Percentiles rank a stretch among this genome's conserved stretches.
These are phyloP conservation scores for Calycopis cecrops DNA, from an alignment of 1,140 invertebrate species.

Conservation along the genomic window DNA sequence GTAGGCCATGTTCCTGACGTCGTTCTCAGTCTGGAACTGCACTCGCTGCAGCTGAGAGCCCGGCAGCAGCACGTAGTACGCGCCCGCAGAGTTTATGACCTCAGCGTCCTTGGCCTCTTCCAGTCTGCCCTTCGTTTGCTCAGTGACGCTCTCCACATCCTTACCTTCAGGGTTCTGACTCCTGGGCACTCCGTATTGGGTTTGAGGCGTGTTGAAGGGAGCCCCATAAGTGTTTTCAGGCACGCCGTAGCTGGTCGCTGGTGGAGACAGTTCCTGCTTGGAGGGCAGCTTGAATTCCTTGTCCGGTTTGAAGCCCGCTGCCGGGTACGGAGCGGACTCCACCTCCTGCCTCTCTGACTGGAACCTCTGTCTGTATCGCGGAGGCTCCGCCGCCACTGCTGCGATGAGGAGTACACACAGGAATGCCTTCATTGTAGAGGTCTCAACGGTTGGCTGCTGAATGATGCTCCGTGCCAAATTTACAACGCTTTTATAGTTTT, in stretches of 20 bases:
- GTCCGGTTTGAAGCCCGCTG: constrained; percentile 56
- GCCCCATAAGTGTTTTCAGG: constrained; percentile 62
- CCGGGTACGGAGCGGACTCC: constrained; percentile 51
- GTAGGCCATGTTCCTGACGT: constrained; percentile 62
- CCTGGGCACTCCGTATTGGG: constrained; percentile 44
- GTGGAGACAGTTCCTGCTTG: constrained; percentile 44
- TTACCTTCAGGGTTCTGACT: constrained; percentile 20
- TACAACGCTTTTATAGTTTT: constrained; percentile 54
- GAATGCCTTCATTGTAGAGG: constrained; percentile 53
- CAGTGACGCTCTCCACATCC: constrained; percentile 30
- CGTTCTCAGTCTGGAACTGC: constrained; percentile 60
- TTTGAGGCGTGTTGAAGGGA: constrained; percentile 49
- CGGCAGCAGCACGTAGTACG: constrained; percentile 59
- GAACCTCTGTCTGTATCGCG: constrained; percentile 36
- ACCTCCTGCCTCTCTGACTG: constrained; percentile 44
- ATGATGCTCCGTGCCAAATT: constrained; percentile 47
- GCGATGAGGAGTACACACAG: constrained; percentile 46
- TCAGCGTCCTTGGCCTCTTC: constrained; percentile 46
- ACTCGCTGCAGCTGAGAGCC: constrained; percentile 55
- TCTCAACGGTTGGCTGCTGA: constrained; percentile 44
- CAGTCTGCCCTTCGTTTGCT: constrained; percentile 40
- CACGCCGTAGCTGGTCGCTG: constrained; percentile 52
- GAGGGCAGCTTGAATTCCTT: constrained; percentile 58
- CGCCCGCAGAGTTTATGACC: constrained; percentile 47
- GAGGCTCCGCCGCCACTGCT: constrained; percentile 50